Evolutionary conservation across 2,888 invertebrate genomes (phyloP), one percentile per base, ranked within the genome.

Genomic region (Caenorhabditis uteleia): DNA sequence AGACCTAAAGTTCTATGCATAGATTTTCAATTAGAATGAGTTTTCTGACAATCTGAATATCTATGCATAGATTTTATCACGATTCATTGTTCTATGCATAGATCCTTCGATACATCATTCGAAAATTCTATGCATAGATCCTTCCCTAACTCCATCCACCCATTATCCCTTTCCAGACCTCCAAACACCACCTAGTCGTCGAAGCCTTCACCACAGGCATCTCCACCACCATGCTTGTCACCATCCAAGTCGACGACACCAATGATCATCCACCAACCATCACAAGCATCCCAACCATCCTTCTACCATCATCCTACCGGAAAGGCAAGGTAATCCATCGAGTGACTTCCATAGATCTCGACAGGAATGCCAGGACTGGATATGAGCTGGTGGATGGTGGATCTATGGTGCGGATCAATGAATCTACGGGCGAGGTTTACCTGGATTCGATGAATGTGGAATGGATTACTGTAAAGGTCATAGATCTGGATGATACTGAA

Each of bases 191-290:
- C 10, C 44, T 72, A 12, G 51, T 64, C 3, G 59, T 58, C 3
- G 70, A 62, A 45, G 75, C 75, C 0, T 62, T 58, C 33, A 56
- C 59, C 10, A 50, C 49, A 7, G 55, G 55, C 4, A 39, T 55
- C 10, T 38, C 51, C 21, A 43, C 75, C 6, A 54, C 67, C 5
- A 8, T 53, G 0, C 44, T 69, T 5, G 93, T 94, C 85, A 60
- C 68, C 10, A 48, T 82, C 23, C 44, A 62, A 6, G 62, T 77
- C n/a, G 50, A 71, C 82, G 95, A 97, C 83, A 89, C 91, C 20
- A 97, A 97, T 85, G 95, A 97, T 86, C 95, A 95, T 85, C 87
- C 90, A 0, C 97, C 97, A 7, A 89, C 90, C 78, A 95, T 97
- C 83, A 90, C 90, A 46, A 90, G 73, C 34, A 40, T 31, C 23